Evolutionary conservation across 2,888 invertebrate genomes (phyloP).

Genomic region (Papilio protenor): DNA sequence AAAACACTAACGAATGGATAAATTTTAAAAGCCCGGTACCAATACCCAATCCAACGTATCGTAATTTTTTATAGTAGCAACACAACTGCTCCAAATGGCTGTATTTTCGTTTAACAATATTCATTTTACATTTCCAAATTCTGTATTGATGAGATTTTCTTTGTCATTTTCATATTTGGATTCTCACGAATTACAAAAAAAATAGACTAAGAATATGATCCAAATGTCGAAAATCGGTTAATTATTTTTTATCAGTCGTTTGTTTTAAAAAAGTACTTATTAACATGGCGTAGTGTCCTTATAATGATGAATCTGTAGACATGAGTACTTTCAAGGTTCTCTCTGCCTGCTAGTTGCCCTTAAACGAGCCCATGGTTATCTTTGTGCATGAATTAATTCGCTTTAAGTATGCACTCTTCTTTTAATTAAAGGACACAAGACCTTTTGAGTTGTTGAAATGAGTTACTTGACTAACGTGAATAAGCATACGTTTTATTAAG

Average conservation of each 20-base stretch:
- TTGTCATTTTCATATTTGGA: background rate
- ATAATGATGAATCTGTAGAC: slow-evolving; percentile 28
- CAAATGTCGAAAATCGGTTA: background rate
- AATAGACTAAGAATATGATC: background rate
- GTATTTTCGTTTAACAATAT: background rate
- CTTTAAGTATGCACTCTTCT: slow-evolving; percentile 21
- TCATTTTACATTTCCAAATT: background rate
- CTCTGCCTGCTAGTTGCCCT: slow-evolving; percentile 19
- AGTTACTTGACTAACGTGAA: slow-evolving; percentile 2
- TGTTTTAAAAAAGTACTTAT: background rate
- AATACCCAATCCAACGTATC: background rate
- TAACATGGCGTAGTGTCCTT: slow-evolving; percentile 27
- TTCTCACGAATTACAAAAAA: background rate
- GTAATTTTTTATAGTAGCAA: background rate
- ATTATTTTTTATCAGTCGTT: background rate
- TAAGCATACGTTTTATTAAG: background rate
- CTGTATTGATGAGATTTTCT: background rate
- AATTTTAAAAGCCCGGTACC: background rate
- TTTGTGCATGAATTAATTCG: slow-evolving; percentile 31
- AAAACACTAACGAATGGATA: no score
- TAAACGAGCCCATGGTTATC: slow-evolving; percentile 27
- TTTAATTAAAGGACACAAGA: slow-evolving; percentile 34
- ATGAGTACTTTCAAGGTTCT: slow-evolving; percentile 26
- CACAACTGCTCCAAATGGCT: background rate
- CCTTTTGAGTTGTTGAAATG: slow-evolving; percentile 6